Evolutionary conservation across 2,888 invertebrate species (phyloP), one percentile per base, ranked within the genome.

Genomic region (Lordiphosa andalusiaca): DNA sequence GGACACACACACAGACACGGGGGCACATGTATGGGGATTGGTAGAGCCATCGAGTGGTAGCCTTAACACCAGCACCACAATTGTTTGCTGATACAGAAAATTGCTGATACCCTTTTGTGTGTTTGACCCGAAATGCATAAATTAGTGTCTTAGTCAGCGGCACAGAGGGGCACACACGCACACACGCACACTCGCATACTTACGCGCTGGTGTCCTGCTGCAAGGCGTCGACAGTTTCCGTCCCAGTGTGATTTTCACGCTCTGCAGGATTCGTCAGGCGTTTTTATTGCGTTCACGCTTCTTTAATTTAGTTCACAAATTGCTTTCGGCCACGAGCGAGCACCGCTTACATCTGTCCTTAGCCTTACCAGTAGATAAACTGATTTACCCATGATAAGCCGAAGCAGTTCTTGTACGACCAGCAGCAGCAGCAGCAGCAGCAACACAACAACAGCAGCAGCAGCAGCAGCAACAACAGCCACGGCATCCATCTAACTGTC

Each of bases 341-440:
- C 23, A 53, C 41, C 53, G 55, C 49, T 41, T 53, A 78, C 75
- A 64, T 69, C 78, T 65, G 67, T 63, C 52, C 62, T 55, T 66
- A 60, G 60, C 69, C 55, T 71, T 75, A 68, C 68, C 71, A 59
- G 66, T 48, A 69, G 69, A 75, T 75, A 78, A 78, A 80, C 82
- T 82, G 78, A 82, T 76, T 71, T 68, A 52, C 68, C 62, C 61
- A 65, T 78, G 71, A 82, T 82, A 82, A 80, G 73, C 66, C 57
- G 69, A 50, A 62, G 65, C 67, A 76, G 69, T 77, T 77, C 77
- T 77, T 77, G 80, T 69, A 76, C 59, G 49, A 67, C 42, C 57
- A 71, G 41, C 56, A 67, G 50, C 67, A 70, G 54, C 62, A 70
- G 44, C 56, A 67, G 50, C 67, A 70, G 54, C 62, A 70, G 49